Conservation (phyloP, 2,888 invertebrate genomes). For the Prionchulus punctatus region DNA sequence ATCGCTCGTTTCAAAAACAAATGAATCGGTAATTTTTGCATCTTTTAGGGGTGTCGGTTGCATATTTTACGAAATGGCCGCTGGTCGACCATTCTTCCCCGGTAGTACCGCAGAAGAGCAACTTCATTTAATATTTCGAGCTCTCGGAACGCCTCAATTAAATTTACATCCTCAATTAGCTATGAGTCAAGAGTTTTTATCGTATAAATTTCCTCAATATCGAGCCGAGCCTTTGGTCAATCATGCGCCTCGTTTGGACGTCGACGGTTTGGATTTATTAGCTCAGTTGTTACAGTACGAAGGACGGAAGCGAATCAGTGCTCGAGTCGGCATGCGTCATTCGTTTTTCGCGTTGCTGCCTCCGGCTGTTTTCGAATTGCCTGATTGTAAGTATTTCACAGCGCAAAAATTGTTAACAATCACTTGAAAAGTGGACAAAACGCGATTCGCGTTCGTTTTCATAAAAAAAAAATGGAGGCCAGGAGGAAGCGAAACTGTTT, state of each 20-base stretch:
- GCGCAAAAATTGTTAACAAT: no score
- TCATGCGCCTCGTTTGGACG: conserved; percentile 43
- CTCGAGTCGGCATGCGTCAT: conserved; percentile 44
- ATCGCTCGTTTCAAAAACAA: no score
- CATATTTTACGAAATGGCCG: conserved; percentile 51
- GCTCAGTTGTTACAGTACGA: conserved; percentile 43
- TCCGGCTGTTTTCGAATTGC: conserved; percentile 40
- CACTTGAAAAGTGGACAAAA: no score
- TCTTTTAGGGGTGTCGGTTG: conserved; percentile 48
- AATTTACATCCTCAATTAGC: conserved; percentile 34
- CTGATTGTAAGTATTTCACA: conserved; percentile 41
- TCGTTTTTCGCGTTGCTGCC: conserved; percentile 44
- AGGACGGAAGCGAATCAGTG: conserved; percentile 44
- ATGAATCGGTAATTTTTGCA: background rate
- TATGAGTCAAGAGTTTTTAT: conserved; percentile 37
- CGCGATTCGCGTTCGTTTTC: no score
- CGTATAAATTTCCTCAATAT: conserved; percentile 39
- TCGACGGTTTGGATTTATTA: conserved; percentile 43
- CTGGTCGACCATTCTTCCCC: conserved; percentile 47
- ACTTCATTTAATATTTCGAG: conserved; percentile 44
- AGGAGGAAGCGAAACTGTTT: conserved; percentile 1
- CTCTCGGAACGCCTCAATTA: conserved; percentile 38
- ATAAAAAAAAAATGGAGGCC: background rate
- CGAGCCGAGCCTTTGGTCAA: conserved; percentile 38
- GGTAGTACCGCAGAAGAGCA: conserved; percentile 49